Evolutionary conservation across 1,140 invertebrate genomes (phyloP), one percentile per base, ranked within the genome.

Genomic region (Oryctes rhinoceros): DNA sequence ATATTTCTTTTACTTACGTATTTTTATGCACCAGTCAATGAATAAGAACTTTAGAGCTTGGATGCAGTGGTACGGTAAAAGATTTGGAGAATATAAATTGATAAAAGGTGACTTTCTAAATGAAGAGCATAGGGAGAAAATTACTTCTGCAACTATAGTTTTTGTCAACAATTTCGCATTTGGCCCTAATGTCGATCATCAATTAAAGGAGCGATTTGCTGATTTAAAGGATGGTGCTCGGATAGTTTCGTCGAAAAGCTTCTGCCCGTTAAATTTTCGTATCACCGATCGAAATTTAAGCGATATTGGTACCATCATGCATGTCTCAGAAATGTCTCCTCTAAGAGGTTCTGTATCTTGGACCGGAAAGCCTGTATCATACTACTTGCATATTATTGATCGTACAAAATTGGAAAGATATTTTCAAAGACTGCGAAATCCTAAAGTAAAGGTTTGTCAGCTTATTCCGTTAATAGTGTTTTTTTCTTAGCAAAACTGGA

Each of bases 141-240:
- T 99, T 83, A 96, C 95, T 81, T 93, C 92, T 82, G 95, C 97
- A 5, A 95, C 96, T 49, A 95, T 99, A 85, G 96, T 99, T 67
- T 99, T 99, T 91, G 97, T 99, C 4, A 99, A 99, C 90, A 99
- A 99, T 90, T 99, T 98, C 91, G 97, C 98, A 53, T 99, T 99
- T 88, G 98, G 98, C 18, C 97, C 98, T 47, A 94, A 93, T 80
- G 97, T 99, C 15, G 98, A 99, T 90, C 97, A 99, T 89, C 94
- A 97, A 90, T 88, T 99, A 78, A 99, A 99, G 88, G 94, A 98
- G 87, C 91, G 96, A 84, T 99, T 99, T 90, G 96, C 96, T 18
- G 97, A 99, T 89, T 92, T 99, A 83, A 95, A 96, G 85, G 98
- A 99, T 89, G 96, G 96, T 81, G 97, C 98, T 15, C 92, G 96